Conservation (phyloP, 2,113 vertebrate species). For the Morone saxatilis region DNA sequence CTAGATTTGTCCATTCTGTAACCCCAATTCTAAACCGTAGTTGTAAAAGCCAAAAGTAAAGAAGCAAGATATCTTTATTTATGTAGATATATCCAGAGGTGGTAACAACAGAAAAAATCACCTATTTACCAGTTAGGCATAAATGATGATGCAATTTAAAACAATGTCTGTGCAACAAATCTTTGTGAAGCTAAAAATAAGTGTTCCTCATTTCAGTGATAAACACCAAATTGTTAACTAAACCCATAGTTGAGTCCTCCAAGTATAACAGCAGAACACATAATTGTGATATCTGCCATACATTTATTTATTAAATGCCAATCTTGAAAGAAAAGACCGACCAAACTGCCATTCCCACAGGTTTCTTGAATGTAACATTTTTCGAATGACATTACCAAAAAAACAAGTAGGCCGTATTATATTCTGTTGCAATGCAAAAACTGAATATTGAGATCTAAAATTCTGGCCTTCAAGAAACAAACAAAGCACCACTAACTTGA, state of each 20-base stretch:
- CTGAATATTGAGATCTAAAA: neutral
- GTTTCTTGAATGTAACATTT: neutral
- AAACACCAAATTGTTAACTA: neutral
- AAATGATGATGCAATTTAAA: neutral
- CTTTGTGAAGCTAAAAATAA: neutral
- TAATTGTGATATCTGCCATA: neutral
- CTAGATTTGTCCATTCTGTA: too few relatives aligned
- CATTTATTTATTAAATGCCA: neutral
- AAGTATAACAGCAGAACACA: neutral
- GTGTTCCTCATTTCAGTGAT: neutral
- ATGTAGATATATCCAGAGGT: neutral
- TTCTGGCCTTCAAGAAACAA: neutral
- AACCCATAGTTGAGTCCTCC: neutral
- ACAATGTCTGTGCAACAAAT: neutral
- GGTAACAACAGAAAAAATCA: neutral
- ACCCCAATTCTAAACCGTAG: too few relatives aligned
- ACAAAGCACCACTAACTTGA: neutral
- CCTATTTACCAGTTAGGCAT: neutral
- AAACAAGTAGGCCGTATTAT: neutral
- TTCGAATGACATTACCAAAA: neutral
- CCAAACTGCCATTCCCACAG: neutral
- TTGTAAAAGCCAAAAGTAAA: too few relatives aligned
- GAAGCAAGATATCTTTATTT: neutral
- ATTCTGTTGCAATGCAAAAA: neutral
- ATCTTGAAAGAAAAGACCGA: neutral